Base-by-base conservation (phyloP, 2,888 invertebrate genomes). In the Synergus umbraculus region DNA sequence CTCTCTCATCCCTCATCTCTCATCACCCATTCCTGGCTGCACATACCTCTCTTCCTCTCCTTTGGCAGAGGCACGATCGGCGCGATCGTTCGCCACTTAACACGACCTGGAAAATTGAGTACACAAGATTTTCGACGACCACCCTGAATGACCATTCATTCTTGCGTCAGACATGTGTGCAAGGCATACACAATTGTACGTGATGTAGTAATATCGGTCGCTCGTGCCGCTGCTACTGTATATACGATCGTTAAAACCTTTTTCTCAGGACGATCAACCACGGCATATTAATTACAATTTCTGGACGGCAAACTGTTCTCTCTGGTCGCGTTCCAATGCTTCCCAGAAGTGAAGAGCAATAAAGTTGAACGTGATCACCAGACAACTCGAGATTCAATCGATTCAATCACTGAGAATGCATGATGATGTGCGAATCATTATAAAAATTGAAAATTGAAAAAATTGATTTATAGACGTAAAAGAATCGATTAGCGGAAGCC, bases 271-370 rank as follows among this genome's bases (percentile, higher is more conserved):
- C 54, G 76, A 77, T 81, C 77, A 76, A 46, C 84, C 76, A 76
- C 82, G 88, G 86, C 84, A 88, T 86, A 88, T 88, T 84, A 84
- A 86, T 88, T 88, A 86, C 85, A 86, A 84, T 82, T 64, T 76
- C 78, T 76, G 80, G 76, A 78, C 80, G 79, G 77, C 78, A 79
- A 80, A 76, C 49, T 60, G 65, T 18, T 43, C 18, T 77, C 76
- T 54, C 46, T 46, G 49, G 60, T 43, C 76, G 77, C 58, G 54
- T 78, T 60, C 76, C 54, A 44, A 58, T 13, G 81, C 82, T 83
- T 81, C 80, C 67, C 79, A 77, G 78, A 79, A 79, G 81, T 67
- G 78, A 76, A 78, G 77, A 76, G 78, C 79, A 78, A 80, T 83
- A 83, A 83, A 82, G 78, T 77, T 81, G 78, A 83, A 79, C 81